Evolutionary conservation across 2,113 vertebrate genomes (phyloP), one percentile per base, ranked within the genome.

Genomic region (Paramisgurnus dabryanus): DNA sequence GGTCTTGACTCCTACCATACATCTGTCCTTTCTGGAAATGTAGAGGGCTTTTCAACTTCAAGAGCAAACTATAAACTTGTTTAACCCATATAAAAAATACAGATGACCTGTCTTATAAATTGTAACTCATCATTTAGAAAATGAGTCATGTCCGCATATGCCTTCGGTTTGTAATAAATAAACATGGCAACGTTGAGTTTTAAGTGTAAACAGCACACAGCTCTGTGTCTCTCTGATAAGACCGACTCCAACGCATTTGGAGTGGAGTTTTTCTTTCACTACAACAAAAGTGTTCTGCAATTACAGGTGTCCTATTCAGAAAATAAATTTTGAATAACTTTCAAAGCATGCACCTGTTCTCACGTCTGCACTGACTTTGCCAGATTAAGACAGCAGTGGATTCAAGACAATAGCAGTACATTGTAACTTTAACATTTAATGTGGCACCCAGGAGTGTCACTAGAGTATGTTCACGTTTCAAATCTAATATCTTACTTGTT

Each of bases 241-340:
- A 64, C 73, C 57, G 73, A 80, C 76, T 87, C 78, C 74, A 85
- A 87, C 70, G 74, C 47, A 67, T 82, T 79, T 79, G 78, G 69
- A 86, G 87, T 76, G 57, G 76, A 85, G 55, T 76, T 43, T 57
- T 45, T 4, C 60, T 34, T 41, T 8, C 27, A 40, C 11, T 40
- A 55, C 50, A 71, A 71, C 50, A 40, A 57, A 57, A 71, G n/a
- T 11, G 41, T 57, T 15, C 15, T 18, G 27, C 17, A 9, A n/a
- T 70, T 53, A 70, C 49, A 71, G 55, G 55, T 58, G n/a, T 58
- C 50, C 12, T 13, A 15, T 53, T 53, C 5, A 53, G 13, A 53
- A n/a, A 7, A 7, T 10, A 7, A 18, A 58, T 7, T n/a, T 18
- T 18, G 17, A 58, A 58, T 8, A 58, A 58, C n/a, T 13, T 58